Evolutionary conservation across 2,797 vertebrate genomes (phyloP).

Genomic region (Erethizon dorsatum): DNA sequence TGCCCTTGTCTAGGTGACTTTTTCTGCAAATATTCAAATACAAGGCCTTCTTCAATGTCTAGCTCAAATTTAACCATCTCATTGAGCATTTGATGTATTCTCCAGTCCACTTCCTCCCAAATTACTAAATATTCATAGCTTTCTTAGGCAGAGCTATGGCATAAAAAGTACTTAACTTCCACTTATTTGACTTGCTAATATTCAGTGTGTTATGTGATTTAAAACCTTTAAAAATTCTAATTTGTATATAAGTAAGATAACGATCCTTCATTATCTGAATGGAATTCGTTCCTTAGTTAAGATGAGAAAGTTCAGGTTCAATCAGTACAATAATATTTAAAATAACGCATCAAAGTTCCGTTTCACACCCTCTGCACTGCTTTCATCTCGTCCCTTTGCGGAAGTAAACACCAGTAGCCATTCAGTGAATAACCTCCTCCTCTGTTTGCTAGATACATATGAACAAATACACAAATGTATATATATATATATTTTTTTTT

Average conservation of each 20-base stretch:
- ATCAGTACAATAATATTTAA: neutral
- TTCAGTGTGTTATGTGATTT: neutral
- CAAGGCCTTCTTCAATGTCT: neutral
- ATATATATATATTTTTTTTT: neutral
- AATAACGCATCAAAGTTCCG: slow-evolving; percentile 21
- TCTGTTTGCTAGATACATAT: neutral
- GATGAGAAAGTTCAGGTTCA: slow-evolving; percentile 12
- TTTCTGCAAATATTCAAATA: neutral
- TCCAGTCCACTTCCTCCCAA: neutral
- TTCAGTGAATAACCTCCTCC: neutral
- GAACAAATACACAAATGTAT: neutral
- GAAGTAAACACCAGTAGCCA: neutral
- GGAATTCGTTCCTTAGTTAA: neutral
- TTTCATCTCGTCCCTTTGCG: neutral
- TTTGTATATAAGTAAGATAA: neutral
- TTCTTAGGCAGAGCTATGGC: neutral
- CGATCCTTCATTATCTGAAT: neutral
- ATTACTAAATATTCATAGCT: slow-evolving; percentile 8
- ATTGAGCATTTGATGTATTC: neutral
- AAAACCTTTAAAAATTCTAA: neutral
- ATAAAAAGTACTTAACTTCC: slow-evolving; percentile 21
- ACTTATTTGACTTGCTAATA: neutral
- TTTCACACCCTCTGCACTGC: neutral
- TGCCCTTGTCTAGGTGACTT: neutral
- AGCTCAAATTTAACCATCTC: neutral